Percentiles rank a stretch among this genome's conserved stretches.
phyloP scores from a whole-genome alignment of 35 echinoderm and acorn worm species.

The Apostichopus parvimensis region DNA sequence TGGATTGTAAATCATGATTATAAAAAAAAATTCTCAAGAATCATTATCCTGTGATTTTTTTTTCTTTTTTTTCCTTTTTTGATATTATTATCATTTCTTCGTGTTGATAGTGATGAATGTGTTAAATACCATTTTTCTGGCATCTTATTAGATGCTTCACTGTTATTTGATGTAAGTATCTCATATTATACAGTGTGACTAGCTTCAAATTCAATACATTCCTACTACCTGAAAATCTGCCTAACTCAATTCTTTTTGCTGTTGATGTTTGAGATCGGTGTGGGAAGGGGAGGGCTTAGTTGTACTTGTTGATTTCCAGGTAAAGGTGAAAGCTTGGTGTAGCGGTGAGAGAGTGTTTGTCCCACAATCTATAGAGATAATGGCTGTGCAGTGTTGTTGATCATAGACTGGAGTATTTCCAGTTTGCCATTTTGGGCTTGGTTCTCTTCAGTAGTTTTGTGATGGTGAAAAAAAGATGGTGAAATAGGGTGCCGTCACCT shows the following conservation, averaged over 20 bases:
- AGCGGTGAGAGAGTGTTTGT: too few species aligned
- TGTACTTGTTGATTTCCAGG: too few species aligned
- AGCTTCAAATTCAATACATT: constrained; percentile 47
- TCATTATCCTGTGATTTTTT: constrained; percentile 1
- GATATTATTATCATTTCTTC: neutral
- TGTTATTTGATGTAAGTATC: constrained; percentile 30
- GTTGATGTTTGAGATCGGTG: neutral
- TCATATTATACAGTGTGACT: constrained; percentile 19
- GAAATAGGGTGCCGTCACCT: too few species aligned
- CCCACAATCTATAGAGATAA: too few species aligned
- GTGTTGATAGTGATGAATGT: constrained; percentile 37
- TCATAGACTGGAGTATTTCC: too few species aligned
- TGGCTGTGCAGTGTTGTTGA: too few species aligned
- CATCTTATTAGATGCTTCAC: neutral
- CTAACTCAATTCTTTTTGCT: neutral
- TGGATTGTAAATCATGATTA: neutral
- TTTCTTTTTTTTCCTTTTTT: neutral
- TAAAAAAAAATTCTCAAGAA: neutral
- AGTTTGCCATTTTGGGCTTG: too few species aligned
- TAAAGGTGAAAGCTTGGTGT: too few species aligned
- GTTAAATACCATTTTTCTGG: neutral
- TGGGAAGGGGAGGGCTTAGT: too few species aligned
- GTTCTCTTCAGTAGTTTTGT: too few species aligned
- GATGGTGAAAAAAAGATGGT: too few species aligned
- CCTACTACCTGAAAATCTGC: constrained; percentile 20